A percentile compares a stretch with the other conserved stretches of the same genome.
Conservation (phyloP, 1,140 invertebrate species). For the Nomia melanderi region DNA sequence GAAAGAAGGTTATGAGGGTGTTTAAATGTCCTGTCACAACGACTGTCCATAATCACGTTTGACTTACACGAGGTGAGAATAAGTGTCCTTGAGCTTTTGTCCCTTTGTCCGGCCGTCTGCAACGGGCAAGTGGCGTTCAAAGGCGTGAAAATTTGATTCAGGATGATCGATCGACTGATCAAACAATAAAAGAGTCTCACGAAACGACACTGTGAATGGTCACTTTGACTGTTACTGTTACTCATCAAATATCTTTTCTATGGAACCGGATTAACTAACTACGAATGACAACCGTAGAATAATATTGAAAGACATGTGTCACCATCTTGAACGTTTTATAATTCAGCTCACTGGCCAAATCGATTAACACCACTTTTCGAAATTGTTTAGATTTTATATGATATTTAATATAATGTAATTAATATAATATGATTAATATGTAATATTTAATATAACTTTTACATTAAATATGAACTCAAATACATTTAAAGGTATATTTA, state of each 20-base stretch:
- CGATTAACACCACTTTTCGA: too few species aligned
- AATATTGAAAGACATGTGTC: too few species aligned
- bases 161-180: constrained; percentile 58
- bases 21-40: constrained; percentile 58
- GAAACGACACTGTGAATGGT: constrained; percentile 38
- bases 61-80: constrained; percentile 45
- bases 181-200: constrained; percentile 44
- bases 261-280: background rate
- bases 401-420: too few species aligned
- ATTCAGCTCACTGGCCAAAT: too few species aligned
- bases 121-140: constrained; percentile 59
- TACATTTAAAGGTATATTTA: too few species aligned
- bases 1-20: constrained; percentile 28
- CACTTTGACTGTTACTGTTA: constrained; percentile 8
- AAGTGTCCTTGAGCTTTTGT: constrained; percentile 61
- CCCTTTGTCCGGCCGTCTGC: constrained; percentile 55
- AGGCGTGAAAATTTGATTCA: constrained; percentile 62
- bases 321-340: too few species aligned
- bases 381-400: too few species aligned
- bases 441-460: too few species aligned
- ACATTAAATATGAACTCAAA: too few species aligned
- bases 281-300: background rate
- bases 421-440: too few species aligned
- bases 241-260: too few species aligned
- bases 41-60: constrained; percentile 63